These are phyloP conservation scores for Euwallacea fornicatus DNA, from an alignment of 1,140 invertebrate species.

Conservation along the genomic window DNA sequence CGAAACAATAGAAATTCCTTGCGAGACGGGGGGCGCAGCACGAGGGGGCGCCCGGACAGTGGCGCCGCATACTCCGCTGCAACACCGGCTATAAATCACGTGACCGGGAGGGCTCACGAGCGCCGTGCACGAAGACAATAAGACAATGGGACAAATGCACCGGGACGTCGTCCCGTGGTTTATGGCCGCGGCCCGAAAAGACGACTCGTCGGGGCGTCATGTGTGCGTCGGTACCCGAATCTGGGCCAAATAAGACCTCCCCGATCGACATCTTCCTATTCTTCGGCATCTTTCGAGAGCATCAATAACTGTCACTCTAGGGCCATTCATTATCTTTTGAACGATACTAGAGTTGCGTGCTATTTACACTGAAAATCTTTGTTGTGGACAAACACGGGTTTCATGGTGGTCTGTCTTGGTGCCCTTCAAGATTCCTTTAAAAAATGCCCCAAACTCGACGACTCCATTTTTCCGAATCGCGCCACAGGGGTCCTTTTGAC, in stretches of 20 bases:
- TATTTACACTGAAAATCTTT: too few species aligned
- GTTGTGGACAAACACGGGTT: too few species aligned
- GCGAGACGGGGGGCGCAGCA: constrained; percentile 42
- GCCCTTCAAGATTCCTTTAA: not conserved
- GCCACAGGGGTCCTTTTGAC: constrained; percentile 26
- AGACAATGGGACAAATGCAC: constrained; percentile 55
- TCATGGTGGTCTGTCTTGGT: too few species aligned
- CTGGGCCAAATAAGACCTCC: too few species aligned
- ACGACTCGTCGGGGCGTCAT: not conserved
- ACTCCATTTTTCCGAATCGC: constrained; percentile 19
- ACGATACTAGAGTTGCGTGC: too few species aligned
- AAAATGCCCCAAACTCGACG: not conserved
- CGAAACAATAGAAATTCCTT: constrained; percentile 53
- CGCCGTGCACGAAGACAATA: constrained; percentile 53
- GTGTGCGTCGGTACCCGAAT: too few species aligned
- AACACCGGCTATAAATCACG: constrained; percentile 53
- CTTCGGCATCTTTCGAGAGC: too few species aligned
- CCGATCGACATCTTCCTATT: too few species aligned
- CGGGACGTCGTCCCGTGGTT: constrained; percentile 48
- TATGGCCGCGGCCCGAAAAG: constrained; percentile 26
- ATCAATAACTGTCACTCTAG: too few species aligned
- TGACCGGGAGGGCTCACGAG: constrained; percentile 46
- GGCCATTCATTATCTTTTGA: too few species aligned
- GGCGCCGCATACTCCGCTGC: constrained; percentile 52
- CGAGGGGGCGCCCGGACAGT: constrained; percentile 46